Conservation (phyloP, 1,140 invertebrate species). For the Sarcophaga peregrina region DNA sequence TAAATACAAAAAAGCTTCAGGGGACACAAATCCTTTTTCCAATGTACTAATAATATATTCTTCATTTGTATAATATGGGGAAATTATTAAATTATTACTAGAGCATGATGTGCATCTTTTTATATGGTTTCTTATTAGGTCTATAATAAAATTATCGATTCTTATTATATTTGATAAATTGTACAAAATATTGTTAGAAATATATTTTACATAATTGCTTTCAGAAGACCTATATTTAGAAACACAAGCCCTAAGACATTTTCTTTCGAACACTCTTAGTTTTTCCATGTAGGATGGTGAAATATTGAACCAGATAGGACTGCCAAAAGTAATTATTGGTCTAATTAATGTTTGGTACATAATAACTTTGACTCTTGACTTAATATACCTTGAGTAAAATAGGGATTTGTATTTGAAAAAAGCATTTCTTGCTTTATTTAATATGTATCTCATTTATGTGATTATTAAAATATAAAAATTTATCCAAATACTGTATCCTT, state of each 20-base stretch:
- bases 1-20: slow-evolving; percentile 5
- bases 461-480: slow-evolving; percentile 28
- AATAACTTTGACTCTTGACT: neutral
- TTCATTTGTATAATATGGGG: neutral
- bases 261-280: neutral
- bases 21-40: neutral
- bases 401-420: slow-evolving; percentile 23
- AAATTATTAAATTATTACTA: neutral
- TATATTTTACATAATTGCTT: slow-evolving; percentile 8
- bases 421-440: slow-evolving; percentile 7
- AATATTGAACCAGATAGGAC: slow-evolving; percentile 2
- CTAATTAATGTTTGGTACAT: slow-evolving; percentile 34
- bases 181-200: slow-evolving; percentile 13
- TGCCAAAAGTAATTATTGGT: slow-evolving; percentile 19
- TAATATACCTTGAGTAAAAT: neutral
- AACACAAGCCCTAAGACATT: slow-evolving; percentile 5
- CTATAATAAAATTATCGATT: slow-evolving; percentile 12
- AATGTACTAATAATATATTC: neutral
- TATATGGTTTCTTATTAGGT: slow-evolving; percentile 6
- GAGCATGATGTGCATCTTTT: neutral
- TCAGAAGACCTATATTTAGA: neutral
- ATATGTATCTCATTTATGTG: neutral
- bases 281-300: slow-evolving; percentile 25
- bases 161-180: neutral
- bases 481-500: slow-evolving; percentile 13